Base-by-base conservation (phyloP, 1,140 invertebrate genomes). In the Drosophila oshimai region DNA sequence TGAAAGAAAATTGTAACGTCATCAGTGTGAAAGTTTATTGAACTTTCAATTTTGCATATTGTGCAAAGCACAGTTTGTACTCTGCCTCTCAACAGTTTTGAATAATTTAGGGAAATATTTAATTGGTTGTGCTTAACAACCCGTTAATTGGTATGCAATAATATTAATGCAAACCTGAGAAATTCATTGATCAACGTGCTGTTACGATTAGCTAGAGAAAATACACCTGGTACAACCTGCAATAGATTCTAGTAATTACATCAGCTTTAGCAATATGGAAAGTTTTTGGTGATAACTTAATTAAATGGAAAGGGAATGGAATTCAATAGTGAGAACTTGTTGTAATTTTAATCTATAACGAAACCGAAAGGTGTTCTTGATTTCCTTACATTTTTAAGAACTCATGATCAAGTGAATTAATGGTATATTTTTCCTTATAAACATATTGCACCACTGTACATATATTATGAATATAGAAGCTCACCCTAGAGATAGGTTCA, bases 181-280 rank as follows among this genome's bases (percentile, higher is more conserved):
- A 39, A 39, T 26, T 57, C 50, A 62, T 62, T 58, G 54, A 58
- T 33, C 36, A 37, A 36, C 28, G 9, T 12, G 24, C 26, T 18
- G 18, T 34, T 57, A 18, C 10, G 13, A 33, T 49, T 1, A 57
- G 7, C 10, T 55, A n/a, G 36, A 20, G 28, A 42, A 34, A 10
- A 9, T 36, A 36, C 17, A 37, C 39, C 24, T 33, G 18, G 34
- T 36, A 6, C 1, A n/a, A 26, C 9, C 12, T 22, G 75, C 33
- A 78, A 78, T 78, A 58, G 17, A 53, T n/a, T 33, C 13, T 26
- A 6, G 1, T 15, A 46, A 53, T 79, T 79, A 46, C 75, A 42
- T 79, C 75, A 78, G 74, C 53, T 57, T 39, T 34, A 13, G 12
- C 42, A 2, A 37, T 34, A 45, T 55, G 28, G 31, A 18, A 45